These are phyloP conservation scores for Mesoclemmys tuberculata DNA, from an alignment of 2,113 vertebrate genomes.

Conservation along the genomic window DNA sequence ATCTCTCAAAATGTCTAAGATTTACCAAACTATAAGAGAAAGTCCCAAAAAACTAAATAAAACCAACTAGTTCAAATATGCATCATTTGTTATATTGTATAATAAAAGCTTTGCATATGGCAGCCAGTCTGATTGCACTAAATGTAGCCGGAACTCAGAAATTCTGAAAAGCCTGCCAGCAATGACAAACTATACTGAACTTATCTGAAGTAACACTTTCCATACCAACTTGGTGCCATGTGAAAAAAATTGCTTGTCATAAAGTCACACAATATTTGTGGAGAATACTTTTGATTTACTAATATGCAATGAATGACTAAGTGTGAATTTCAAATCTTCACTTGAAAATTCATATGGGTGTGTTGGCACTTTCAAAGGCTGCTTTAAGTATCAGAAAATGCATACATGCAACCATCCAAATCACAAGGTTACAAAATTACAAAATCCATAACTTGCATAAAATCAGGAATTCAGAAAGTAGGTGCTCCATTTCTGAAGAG, in stretches of 20 bases:
- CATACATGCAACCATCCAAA: not conserved
- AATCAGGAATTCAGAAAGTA: not conserved
- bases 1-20: not conserved
- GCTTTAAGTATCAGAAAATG: not conserved
- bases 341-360: not conserved
- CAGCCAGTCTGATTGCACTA: not conserved
- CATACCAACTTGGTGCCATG: not conserved
- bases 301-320: not conserved
- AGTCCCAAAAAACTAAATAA: not conserved
- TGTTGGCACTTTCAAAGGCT: not conserved
- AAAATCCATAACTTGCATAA: not conserved
- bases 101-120: not conserved
- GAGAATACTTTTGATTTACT: not conserved
- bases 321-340: not conserved
- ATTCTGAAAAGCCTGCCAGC: rapidly evolving
- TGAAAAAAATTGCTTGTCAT: not conserved
- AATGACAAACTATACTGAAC: not conserved
- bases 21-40: rapidly evolving
- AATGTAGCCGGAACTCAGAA: not conserved
- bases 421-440: not conserved
- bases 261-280: not conserved
- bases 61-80: rapidly evolving
- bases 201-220: not conserved
- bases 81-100: not conserved
- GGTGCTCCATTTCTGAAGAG: not conserved